Evolutionary conservation across 2,113 vertebrate species (phyloP), one percentile per base, ranked within the genome.

Genomic region (Hyperopisus bebe): DNA sequence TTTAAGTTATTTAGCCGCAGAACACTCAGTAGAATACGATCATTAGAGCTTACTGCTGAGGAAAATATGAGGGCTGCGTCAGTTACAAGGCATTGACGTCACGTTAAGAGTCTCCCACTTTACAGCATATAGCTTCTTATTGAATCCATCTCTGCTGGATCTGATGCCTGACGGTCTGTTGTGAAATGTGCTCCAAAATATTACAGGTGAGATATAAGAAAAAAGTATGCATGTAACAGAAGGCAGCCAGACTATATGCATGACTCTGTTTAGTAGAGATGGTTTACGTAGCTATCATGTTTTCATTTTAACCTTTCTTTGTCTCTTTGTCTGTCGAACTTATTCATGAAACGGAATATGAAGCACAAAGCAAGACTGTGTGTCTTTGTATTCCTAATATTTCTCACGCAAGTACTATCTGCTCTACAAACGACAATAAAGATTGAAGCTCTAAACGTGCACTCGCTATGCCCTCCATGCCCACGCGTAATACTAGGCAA

Each of bases 41-140:
- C 96, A 95, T 96, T 96, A 96, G 95, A 95, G 96, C 96, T 96
- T 96, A 95, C 96, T 96, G 96, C 95, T 96, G 95, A 95, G 95
- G 92, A 8, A 91, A 96, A 88, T 83, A 90, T 31, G 55, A 94
- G 94, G 96, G 96, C 96, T 98, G 97, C 97, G 97, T 98, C 97
- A 98, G 97, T 97, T 96, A 96, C 94, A 94, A 94, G 94, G 95
- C 95, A 96, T 97, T 99, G 97, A 99, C 98, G 98, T 99, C 98
- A 99, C 96, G 96, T 96, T 95, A 96, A 98, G 97, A 97, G 97
- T 98, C 97, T 97, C 98, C 98, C 97, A 98, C 97, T 98, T 97
- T 97, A 94, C 96, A 97, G 96, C 96, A 97, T 96, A 96, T 94
- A 95, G 96, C 96, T 97, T 94, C 95, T 95, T 96, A 95, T 95